Conservation (phyloP, 2,797 vertebrate species). For the Poecilia velifera region DNA sequence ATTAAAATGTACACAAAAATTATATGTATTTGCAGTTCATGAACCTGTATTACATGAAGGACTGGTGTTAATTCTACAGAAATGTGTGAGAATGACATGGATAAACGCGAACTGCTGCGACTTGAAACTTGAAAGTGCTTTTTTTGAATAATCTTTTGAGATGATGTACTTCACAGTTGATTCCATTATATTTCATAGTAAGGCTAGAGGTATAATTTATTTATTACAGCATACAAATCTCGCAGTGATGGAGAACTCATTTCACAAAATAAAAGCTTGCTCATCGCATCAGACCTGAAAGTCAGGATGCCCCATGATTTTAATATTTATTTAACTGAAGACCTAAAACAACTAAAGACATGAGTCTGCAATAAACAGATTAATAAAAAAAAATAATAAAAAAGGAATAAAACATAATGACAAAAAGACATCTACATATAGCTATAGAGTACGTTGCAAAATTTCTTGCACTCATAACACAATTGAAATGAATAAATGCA, state of each 20-base stretch:
- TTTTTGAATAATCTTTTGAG: neutral
- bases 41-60: neutral
- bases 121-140: neutral
- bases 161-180: neutral
- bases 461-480: too few species aligned
- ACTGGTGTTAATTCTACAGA: constrained; percentile 13
- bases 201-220: neutral
- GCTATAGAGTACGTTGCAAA: neutral
- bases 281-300: neutral
- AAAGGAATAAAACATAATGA: neutral
- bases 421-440: neutral
- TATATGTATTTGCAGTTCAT: neutral
- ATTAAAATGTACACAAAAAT: neutral
- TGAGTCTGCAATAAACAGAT: neutral
- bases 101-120: neutral
- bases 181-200: neutral
- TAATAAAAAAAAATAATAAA: neutral
- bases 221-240: neutral
- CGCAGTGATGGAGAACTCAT: neutral
- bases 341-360: neutral
- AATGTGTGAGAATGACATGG: neutral
- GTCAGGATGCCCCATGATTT: neutral
- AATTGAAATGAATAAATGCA: neutral
- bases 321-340: neutral
- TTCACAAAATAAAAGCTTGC: neutral